These are phyloP conservation scores for Carpatolechia fugitivella DNA, from an alignment of 2,888 invertebrate genomes.

Conservation along the genomic window DNA sequence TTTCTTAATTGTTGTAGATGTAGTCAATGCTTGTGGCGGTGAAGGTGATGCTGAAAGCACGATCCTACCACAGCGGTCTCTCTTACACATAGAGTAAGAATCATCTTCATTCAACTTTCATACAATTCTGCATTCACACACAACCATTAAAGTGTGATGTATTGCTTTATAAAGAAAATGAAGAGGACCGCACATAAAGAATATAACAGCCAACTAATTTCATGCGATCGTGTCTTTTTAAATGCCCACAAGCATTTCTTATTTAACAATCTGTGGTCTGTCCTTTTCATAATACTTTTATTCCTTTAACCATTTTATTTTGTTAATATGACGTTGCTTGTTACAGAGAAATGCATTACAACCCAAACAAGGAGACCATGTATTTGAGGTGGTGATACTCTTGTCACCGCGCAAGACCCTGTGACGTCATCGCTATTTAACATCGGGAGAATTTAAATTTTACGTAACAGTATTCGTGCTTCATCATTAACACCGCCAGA, in stretches of 20 bases:
- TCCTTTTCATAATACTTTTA: constrained; percentile 23
- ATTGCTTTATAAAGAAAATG: constrained; percentile 6
- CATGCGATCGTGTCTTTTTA: constrained; percentile 49
- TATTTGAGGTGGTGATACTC: constrained; percentile 60
- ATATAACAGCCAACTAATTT: not conserved
- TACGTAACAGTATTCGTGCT: constrained; percentile 75
- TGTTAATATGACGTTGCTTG: constrained; percentile 33
- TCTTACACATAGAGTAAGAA: constrained; percentile 77
- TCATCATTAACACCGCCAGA: constrained; percentile 70
- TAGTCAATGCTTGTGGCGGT: constrained; percentile 94
- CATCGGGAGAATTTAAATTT: constrained; percentile 38
- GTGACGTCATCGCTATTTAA: constrained; percentile 31
- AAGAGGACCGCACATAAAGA: constrained; percentile 45
- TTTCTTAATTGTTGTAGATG: constrained; percentile 86
- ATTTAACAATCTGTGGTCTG: constrained; percentile 24
- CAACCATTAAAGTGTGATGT: constrained; percentile 3
- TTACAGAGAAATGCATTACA: constrained; percentile 74
- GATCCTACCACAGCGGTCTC: constrained; percentile 79
- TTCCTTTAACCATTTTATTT: not conserved
- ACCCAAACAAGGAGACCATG: constrained; percentile 65
- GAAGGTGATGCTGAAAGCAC: constrained; percentile 84
- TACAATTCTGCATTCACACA: not conserved
- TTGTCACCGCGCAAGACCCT: constrained; percentile 29
- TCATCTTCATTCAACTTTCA: constrained; percentile 21
- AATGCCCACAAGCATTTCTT: constrained; percentile 57